Conservation (phyloP, 2,888 invertebrate genomes). For the Noctua janthe region DNA sequence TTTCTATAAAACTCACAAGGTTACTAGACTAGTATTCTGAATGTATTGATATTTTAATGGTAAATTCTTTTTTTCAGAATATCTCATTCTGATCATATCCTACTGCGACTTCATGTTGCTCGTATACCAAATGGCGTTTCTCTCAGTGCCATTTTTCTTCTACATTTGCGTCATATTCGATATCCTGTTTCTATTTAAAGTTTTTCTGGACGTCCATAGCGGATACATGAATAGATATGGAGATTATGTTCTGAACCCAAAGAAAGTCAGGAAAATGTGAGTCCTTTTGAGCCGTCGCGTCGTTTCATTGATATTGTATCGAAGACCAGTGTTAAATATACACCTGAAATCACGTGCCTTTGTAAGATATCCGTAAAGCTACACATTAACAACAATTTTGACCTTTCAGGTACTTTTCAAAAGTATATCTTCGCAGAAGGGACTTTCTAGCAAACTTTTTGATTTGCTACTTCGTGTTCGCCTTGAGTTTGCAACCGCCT, state of each 20-base stretch:
- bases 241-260: constrained; percentile 85
- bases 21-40: neutral
- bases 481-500: constrained; percentile 68
- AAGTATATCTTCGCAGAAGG: constrained; percentile 79
- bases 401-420: constrained; percentile 85
- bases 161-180: constrained; percentile 82
- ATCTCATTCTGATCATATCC: constrained; percentile 81
- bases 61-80: constrained; percentile 79
- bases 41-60: constrained; percentile 3
- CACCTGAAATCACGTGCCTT: neutral
- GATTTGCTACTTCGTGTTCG: constrained; percentile 81
- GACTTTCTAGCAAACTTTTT: constrained; percentile 85
- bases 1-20: neutral
- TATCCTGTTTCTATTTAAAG: constrained; percentile 83
- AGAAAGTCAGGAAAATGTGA: constrained; percentile 85
- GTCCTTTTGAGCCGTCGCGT: constrained; percentile 60
- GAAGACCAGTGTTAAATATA: neutral
- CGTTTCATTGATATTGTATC: neutral
- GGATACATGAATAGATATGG: constrained; percentile 88
- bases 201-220: constrained; percentile 86
- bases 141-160: constrained; percentile 80
- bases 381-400: neutral
- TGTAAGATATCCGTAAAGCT: neutral
- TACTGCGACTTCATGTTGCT: constrained; percentile 86
- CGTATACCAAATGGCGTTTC: constrained; percentile 88